Evolutionary conservation across 2,113 vertebrate genomes (phyloP).

Genomic region (Hirundichthys speculiger): DNA sequence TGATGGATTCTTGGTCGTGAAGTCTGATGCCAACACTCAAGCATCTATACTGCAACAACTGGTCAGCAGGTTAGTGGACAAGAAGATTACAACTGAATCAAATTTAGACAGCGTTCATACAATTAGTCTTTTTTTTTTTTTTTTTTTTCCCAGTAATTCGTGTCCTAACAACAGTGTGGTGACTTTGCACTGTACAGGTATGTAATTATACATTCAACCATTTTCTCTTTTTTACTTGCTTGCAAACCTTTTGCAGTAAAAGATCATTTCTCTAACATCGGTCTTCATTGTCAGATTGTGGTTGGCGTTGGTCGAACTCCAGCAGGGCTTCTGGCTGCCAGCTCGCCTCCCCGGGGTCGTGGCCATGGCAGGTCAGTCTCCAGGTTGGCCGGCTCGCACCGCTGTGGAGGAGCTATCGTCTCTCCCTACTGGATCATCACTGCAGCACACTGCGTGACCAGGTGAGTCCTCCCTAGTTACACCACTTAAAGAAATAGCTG

Average conservation of each 20-base stretch:
- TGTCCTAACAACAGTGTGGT: slow-evolving; percentile 61
- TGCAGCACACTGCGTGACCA: slow-evolving; percentile 71
- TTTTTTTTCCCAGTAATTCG: slow-evolving; percentile 33
- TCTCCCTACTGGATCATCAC: slow-evolving; percentile 87
- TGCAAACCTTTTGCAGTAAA: neutral
- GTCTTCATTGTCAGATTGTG: slow-evolving; percentile 76
- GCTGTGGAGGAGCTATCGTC: slow-evolving; percentile 89
- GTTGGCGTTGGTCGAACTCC: slow-evolving; percentile 69
- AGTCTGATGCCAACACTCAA: slow-evolving; percentile 25
- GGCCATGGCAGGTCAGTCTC: slow-evolving; percentile 93
- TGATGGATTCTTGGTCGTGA: slow-evolving; percentile 43
- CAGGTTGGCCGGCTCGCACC: slow-evolving; percentile 82
- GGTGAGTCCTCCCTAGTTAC: slow-evolving; percentile 27
- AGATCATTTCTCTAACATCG: neutral
- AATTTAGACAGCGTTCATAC: no score
- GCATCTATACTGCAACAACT: slow-evolving; percentile 54
- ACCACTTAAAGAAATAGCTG: no score
- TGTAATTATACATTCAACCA: neutral
- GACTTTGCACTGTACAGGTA: slow-evolving; percentile 70
- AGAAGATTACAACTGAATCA: neutral
- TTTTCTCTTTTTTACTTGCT: no score
- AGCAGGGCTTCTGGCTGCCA: slow-evolving; percentile 78
- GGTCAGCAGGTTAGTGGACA: slow-evolving; percentile 45
- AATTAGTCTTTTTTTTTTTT: neutral
- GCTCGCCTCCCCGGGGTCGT: slow-evolving; percentile 71